Base-by-base conservation (phyloP, 37 sponge, comb jelly and placozoan species). In the Crambe crambe region DNA sequence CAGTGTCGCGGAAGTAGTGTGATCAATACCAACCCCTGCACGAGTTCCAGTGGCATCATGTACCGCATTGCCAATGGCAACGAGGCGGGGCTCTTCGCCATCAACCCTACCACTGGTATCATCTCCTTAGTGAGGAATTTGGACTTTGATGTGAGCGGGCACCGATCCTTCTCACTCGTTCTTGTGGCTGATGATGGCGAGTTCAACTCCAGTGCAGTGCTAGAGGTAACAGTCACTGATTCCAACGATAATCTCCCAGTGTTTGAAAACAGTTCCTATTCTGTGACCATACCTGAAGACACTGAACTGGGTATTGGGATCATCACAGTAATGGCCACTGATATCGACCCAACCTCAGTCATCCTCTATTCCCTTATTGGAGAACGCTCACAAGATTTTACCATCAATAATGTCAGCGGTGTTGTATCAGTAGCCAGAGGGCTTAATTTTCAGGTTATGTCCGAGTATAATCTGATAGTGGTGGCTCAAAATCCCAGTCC, bases 171-270 rank as follows among this genome's bases (percentile, higher is more conserved):
- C 47, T 40, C 32, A 0, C 70, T 84, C 18, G 41, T n/a, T 1
- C 61, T 84, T 37, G 34, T 29, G 4, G 85, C 76, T 3, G 37
- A 68, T 35, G 85, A 84, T 69, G 85, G 78, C 8, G 58, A 67
- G 25, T 37, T 75, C 25, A 56, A 56, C n/a, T 42, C 56, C 26
- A 75, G 66, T 3, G 75, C 83, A n/a, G 40, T 42, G 25, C 56
- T 83, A 23, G 26, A 20, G 29, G 36, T 83, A 1, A 54, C 20
- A 32, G 38, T 83, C 58, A 61, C 39, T 37, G 85, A 78, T n/a
- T 59, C 40, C 32, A 78, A 84, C 23, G 86, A 82, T 64, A 82
- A 86, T 41, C 65, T 76, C 21, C 91, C 91, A 42, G 20, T 39
- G 30, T 89, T 93, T 72, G 73, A 65, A 2, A 26, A 77, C 0